Evolutionary conservation across 2,797 vertebrate species (phyloP).

Genomic region (Diplodus puntazzo): DNA sequence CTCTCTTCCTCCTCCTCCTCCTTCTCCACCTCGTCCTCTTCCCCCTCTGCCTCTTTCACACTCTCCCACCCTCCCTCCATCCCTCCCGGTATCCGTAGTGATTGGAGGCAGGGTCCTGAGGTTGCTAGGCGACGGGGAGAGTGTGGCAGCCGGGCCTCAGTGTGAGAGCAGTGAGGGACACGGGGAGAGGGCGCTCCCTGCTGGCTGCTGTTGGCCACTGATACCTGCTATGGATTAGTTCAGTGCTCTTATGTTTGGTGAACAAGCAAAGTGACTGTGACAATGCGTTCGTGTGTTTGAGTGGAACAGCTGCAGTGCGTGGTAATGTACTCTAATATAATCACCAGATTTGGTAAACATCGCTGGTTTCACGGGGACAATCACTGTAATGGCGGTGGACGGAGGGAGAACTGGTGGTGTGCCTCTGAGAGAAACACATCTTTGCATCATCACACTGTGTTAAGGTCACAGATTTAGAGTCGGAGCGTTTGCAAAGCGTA

Average conservation of each 20-base stretch:
- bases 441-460: conserved; percentile 41
- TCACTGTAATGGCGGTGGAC: conserved; percentile 13
- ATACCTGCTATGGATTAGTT: background rate
- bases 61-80: conserved; percentile 64
- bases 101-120: conserved; percentile 80
- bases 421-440: conserved; percentile 15
- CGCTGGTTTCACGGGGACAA: background rate
- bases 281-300: conserved; percentile 16
- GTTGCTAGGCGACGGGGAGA: conserved; percentile 84
- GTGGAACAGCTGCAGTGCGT: background rate
- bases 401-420: conserved; percentile 6
- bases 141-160: conserved; percentile 69
- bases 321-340: background rate
- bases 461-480: conserved; percentile 53
- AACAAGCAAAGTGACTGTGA: conserved; percentile 36
- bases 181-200: conserved; percentile 70
- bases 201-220: conserved; percentile 41
- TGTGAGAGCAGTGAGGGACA: conserved; percentile 43
- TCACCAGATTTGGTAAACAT: background rate
- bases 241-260: conserved; percentile 26
- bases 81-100: conserved; percentile 83
- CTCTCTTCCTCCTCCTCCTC: conserved; percentile 14
- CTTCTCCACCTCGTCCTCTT: conserved; percentile 3
- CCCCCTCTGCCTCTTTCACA: conserved; percentile 39
- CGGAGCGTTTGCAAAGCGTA: conserved; percentile 32